Base-by-base conservation (phyloP, 2,797 vertebrate genomes). In the Enoplosus armatus region DNA sequence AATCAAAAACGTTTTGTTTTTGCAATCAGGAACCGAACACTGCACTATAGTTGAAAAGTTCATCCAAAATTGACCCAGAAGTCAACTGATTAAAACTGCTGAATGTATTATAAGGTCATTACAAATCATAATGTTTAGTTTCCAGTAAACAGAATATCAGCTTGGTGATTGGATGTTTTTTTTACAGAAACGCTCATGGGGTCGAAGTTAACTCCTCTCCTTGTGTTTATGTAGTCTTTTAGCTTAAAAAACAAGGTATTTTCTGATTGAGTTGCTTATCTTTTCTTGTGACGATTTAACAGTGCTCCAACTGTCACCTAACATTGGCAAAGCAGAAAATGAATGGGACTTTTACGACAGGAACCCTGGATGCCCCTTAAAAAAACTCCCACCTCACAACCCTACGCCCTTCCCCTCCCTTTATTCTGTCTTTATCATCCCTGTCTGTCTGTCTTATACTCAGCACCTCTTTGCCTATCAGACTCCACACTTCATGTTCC, bases 271-370 rank as follows among this genome's bases (percentile, higher is more conserved):
- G 35, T 22, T 50, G 27, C 27, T 63, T 35, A 43, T 53, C 8
- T 54, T 51, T 66, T 60, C 2, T n/a, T 26, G 12, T 77, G 29
- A 59, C 58, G 18, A 53, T 51, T 45, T 18, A 45, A 69, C 31
- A 66, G 27, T 26, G 62, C 31, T 58, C 33, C 15, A 26, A 31
- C 26, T 54, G 45, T 69, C 33, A 31, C n/a, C 48, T 27, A 24
- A 56, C 24, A 29, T 8, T 45, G n/a, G 45, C 3, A 43, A 62
- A 12, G 12, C 27, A 55, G 51, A 56, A 56, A 29, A 54, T 31
- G 3, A 66, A 29, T 39, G 24, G 4, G 15, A 55, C 27, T 58
- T 35, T 24, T 45, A 20, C 4, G 3, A 12, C 24, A 22, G 6
- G 3, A 31, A 9, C 15, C 11, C 33, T 41, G 24, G 18, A 27